Percentiles rank a stretch among this genome's conserved stretches.
phyloP scores from a whole-genome alignment of 2,888 invertebrate genomes.

The Eilema depressum region DNA sequence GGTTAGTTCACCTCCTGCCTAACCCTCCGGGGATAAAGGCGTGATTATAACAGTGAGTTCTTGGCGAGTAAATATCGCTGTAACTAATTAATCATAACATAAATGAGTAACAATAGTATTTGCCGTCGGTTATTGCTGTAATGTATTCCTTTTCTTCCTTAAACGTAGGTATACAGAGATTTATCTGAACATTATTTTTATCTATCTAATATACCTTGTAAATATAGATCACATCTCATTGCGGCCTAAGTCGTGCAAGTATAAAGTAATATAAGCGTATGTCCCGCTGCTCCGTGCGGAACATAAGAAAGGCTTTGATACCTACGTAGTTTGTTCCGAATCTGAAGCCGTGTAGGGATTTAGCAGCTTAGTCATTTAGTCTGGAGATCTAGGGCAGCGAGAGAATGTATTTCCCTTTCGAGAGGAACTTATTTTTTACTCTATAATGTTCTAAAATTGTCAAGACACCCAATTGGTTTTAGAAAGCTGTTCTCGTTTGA shows the following conservation, averaged over 20 bases:
- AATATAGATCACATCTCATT: conserved; percentile 7
- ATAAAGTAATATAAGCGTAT: neutral
- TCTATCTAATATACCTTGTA: conserved; percentile 2
- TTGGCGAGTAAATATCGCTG: neutral
- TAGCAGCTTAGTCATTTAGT: neutral
- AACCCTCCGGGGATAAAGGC: too few species aligned
- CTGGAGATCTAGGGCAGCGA: neutral
- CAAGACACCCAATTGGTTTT: neutral
- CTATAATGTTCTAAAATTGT: neutral
- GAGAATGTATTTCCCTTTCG: neutral
- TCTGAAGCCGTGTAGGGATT: conserved; percentile 3
- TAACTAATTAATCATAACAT: neutral
- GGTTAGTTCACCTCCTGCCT: too few species aligned
- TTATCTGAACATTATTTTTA: neutral
- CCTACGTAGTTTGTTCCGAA: conserved; percentile 4
- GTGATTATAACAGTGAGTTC: too few species aligned
- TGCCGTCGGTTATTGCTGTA: neutral
- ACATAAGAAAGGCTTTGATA: conserved; percentile 9
- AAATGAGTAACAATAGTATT: neutral
- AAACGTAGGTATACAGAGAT: neutral
- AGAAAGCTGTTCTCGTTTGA: neutral
- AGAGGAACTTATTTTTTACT: neutral
- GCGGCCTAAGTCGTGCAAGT: conserved; percentile 8
- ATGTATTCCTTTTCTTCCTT: neutral
- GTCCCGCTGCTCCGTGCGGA: conserved; percentile 7